Conservation (phyloP, 2,797 vertebrate species). For the Arremon aurantiirostris region DNA sequence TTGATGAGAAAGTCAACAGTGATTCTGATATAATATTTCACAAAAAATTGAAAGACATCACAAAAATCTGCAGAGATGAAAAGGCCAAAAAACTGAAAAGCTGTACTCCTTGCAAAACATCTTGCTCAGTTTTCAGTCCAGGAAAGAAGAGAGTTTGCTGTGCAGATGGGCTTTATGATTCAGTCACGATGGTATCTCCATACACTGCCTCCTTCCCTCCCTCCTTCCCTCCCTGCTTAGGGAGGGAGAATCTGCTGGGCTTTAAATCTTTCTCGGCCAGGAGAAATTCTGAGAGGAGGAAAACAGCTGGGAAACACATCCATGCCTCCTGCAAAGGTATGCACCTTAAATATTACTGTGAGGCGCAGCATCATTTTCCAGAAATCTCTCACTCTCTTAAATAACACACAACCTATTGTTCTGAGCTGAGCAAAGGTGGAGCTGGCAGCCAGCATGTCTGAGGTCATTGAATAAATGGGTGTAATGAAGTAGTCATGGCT, state of each 20-base stretch:
- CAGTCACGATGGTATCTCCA: neutral
- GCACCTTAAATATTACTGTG: neutral
- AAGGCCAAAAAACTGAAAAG: neutral
- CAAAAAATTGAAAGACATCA: neutral
- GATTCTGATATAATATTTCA: neutral
- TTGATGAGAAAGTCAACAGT: neutral
- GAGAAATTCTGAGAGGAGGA: slow-evolving; percentile 9
- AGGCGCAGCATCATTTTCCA: slow-evolving; percentile 36
- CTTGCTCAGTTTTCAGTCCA: neutral
- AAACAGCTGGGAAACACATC: slow-evolving; percentile 63
- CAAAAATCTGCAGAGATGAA: neutral
- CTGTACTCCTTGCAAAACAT: neutral
- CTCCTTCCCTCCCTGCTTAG: neutral
- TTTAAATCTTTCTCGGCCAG: slow-evolving; percentile 44
- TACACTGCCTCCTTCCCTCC: neutral
- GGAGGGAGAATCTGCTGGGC: neutral
- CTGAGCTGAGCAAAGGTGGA: slow-evolving; percentile 53
- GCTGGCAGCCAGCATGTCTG: slow-evolving; percentile 66
- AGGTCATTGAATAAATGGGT: slow-evolving; percentile 52
- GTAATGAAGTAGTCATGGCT: slow-evolving; percentile 66
- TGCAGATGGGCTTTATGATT: neutral
- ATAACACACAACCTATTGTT: slow-evolving; percentile 54
- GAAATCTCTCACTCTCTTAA: slow-evolving; percentile 69
- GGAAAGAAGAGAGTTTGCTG: neutral
- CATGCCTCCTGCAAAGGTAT: slow-evolving; percentile 40